Conservation (phyloP, 2,113 vertebrate species). For the Clupea harengus region DNA sequence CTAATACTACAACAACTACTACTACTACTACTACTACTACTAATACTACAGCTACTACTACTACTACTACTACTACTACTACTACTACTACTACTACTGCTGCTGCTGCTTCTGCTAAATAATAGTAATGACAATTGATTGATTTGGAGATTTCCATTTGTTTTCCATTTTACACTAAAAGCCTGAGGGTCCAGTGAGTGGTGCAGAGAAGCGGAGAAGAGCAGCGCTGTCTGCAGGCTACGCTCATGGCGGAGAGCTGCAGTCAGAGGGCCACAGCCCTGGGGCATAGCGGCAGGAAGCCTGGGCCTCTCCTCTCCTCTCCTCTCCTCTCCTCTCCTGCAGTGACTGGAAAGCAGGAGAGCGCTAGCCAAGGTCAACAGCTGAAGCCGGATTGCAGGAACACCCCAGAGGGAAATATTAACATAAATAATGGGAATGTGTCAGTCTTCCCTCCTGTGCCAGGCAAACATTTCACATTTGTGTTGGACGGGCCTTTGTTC, state of each 20-base stretch:
- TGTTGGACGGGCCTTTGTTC: conserved; percentile 5
- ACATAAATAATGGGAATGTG: conserved; percentile 4
- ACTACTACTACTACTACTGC: too few species aligned
- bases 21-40: neutral
- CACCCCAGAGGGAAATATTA: neutral
- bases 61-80: too few species aligned
- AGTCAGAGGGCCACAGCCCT: neutral
- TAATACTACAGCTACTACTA: neutral
- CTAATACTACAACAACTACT: neutral
- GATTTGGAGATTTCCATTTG: neutral
- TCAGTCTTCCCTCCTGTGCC: neutral
- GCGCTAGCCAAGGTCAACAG: neutral
- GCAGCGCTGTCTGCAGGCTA: neutral
- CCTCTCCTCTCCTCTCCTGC: neutral
- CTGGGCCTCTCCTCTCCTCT: neutral
- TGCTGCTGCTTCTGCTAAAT: too few species aligned
- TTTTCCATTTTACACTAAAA: neutral
- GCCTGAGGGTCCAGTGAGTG: neutral
- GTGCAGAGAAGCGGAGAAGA: neutral
- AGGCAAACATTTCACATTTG: conserved; percentile 16
- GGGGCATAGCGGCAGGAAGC: neutral
- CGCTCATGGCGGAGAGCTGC: neutral
- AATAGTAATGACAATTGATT: neutral
- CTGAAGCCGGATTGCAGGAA: conserved; percentile 1
- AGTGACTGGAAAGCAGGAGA: conserved; percentile 7